A percentile compares a stretch with the other conserved stretches of the same genome.
Evolutionary conservation across 2,113 vertebrate genomes (phyloP).

Genomic region (Noturus placidus): DNA sequence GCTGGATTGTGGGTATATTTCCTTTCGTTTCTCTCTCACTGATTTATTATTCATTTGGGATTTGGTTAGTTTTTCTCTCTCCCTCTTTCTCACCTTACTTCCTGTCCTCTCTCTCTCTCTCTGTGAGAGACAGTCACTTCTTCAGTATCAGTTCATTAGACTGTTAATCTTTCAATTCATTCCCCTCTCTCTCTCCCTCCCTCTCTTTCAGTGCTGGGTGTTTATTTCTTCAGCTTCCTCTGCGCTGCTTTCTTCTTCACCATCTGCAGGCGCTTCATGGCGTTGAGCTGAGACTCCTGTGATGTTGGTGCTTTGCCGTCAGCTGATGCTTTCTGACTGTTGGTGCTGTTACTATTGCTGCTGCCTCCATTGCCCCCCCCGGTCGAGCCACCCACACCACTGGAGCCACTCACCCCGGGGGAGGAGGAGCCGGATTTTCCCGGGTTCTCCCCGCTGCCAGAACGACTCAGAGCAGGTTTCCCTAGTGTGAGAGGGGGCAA

Average conservation of each 20-base stretch:
- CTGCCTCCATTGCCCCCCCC: conserved; percentile 58
- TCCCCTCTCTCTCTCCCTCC: not conserved
- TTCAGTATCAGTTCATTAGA: not conserved
- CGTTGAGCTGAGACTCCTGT: conserved; percentile 95
- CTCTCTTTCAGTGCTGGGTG: not conserved
- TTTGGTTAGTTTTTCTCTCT: not conserved
- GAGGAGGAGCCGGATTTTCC: conserved; percentile 78
- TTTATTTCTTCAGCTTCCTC: conserved; percentile 92
- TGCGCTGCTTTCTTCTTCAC: conserved; percentile 99
- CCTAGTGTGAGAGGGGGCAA: conserved; percentile 88
- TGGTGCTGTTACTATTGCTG: conserved; percentile 66
- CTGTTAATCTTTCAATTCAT: not conserved
- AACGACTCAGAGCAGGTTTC: conserved; percentile 91
- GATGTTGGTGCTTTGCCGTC: conserved; percentile 88
- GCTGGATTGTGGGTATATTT: conserved; percentile 26
- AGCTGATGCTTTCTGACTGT: conserved; percentile 67
- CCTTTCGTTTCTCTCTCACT: conserved; percentile 27
- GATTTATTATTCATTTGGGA: conserved; percentile 26
- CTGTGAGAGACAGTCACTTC: not conserved
- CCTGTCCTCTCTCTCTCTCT: not conserved
- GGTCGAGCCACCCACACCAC: conserved; percentile 64
- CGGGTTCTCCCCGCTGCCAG: conserved; percentile 83
- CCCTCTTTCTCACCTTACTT: not conserved
- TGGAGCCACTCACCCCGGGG: conserved; percentile 56
- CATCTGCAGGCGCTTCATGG: conserved; percentile 95